phyloP scores from a whole-genome alignment of 2,797 vertebrate species.

The Micrastur ruficollis region DNA sequence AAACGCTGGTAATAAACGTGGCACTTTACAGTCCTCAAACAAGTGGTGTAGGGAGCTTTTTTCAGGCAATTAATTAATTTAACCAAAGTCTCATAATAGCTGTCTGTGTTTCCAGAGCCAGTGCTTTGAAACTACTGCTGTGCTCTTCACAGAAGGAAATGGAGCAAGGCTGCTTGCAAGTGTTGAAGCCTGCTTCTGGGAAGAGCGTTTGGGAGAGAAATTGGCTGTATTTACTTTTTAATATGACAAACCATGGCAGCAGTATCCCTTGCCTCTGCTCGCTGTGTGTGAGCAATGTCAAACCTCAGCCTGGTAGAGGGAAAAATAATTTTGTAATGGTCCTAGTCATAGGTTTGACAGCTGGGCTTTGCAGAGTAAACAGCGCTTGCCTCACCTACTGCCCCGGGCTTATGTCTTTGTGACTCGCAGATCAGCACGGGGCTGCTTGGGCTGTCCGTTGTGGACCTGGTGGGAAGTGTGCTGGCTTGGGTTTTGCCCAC shows the following conservation, averaged over 20 bases:
- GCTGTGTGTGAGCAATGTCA: neutral
- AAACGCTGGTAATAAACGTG: neutral
- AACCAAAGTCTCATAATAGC: neutral
- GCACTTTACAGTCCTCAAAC: neutral
- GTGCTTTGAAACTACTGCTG: neutral
- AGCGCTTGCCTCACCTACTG: neutral
- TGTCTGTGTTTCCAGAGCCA: neutral
- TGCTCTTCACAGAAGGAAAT: neutral
- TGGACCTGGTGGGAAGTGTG: neutral
- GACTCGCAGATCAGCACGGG: fast-evolving
- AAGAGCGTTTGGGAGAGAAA: neutral
- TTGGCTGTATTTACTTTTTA: neutral
- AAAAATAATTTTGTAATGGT: neutral
- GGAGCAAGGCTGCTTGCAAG: neutral
- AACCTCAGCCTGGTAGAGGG: neutral
- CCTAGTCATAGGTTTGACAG: neutral
- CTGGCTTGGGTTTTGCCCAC: neutral
- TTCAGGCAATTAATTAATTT: neutral
- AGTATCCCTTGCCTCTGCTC: neutral
- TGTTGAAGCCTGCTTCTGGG: neutral
- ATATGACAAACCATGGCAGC: neutral
- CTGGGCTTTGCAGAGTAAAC: neutral
- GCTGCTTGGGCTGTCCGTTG: fast-evolving
- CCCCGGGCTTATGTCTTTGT: neutral
- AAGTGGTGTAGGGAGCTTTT: neutral